These are phyloP conservation scores for Clarias gariepinus DNA, from an alignment of 2,113 vertebrate genomes.

Conservation along the genomic window DNA sequence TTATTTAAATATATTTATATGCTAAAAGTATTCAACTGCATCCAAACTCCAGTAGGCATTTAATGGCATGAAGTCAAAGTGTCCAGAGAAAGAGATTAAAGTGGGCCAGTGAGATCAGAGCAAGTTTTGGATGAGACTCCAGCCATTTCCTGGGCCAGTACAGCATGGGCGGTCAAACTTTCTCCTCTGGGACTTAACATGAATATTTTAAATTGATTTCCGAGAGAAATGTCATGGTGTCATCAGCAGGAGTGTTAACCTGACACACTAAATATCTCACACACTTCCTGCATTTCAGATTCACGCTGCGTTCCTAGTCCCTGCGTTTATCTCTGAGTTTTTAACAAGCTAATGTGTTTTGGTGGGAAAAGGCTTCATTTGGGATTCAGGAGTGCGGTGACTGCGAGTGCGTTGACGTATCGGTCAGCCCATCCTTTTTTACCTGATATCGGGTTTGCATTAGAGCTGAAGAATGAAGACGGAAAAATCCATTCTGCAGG, in stretches of 20 bases:
- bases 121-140: not conserved
- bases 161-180: not conserved
- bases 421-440: not conserved
- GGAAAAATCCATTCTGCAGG: not conserved
- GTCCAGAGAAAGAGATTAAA: not conserved
- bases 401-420: not conserved
- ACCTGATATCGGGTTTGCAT: not conserved
- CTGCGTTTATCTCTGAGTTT: not conserved
- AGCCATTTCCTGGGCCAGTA: not conserved
- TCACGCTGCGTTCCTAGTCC: not conserved
- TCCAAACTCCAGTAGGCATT: not conserved
- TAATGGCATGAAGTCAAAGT: not conserved
- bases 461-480: not conserved
- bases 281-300: not conserved
- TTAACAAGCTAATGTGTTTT: not conserved
- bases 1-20: not conserved
- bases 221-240: not conserved
- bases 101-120: not conserved
- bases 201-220: not conserved
- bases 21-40: not conserved
- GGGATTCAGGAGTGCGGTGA: not conserved
- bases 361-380: not conserved
- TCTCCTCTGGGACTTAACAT: not conserved
- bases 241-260: not conserved
- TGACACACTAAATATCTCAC: not conserved